Evolutionary conservation across 2,888 invertebrate species (phyloP).

Genomic region (Ormyrus labotus): DNA sequence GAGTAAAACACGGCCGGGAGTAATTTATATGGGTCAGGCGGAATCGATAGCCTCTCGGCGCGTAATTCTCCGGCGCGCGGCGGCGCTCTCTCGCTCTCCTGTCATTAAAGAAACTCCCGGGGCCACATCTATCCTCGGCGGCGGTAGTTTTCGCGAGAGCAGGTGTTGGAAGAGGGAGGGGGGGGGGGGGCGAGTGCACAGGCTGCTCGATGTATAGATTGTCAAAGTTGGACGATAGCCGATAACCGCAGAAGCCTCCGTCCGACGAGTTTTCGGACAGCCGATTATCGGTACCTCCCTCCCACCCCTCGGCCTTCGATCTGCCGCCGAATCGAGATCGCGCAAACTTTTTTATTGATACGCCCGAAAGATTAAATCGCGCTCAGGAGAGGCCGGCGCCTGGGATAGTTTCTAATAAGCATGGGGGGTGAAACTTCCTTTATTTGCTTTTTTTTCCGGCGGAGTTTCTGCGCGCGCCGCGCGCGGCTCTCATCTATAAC

Average conservation of each 20-base stretch:
- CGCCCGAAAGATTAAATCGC: slow-evolving; percentile 56
- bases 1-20: slow-evolving; percentile 17
- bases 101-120: slow-evolving; percentile 5
- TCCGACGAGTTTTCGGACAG: slow-evolving; percentile 23
- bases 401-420: slow-evolving; percentile 48
- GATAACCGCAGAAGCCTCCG: slow-evolving; percentile 31
- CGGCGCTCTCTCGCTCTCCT: neutral
- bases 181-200: neutral
- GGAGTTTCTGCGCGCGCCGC: neutral
- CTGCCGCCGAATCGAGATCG: neutral
- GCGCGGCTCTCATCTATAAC: slow-evolving; percentile 38
- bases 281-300: slow-evolving; percentile 2
- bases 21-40: slow-evolving; percentile 45
- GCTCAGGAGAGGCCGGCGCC: neutral
- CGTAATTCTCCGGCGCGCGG: slow-evolving; percentile 9
- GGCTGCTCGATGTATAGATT: slow-evolving; percentile 32
- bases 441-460: slow-evolving; percentile 35
- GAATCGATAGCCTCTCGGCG: slow-evolving; percentile 1
- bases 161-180: slow-evolving; percentile 15
- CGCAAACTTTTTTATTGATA: slow-evolving; percentile 43
- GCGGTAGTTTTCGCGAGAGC: neutral
- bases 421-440: slow-evolving; percentile 38
- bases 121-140: neutral
- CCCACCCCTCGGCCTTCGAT: neutral
- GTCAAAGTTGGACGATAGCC: slow-evolving; percentile 45